Evolutionary conservation across 2,113 vertebrate genomes (phyloP), one percentile per base, ranked within the genome.

Genomic region (Empidonax alnorum): DNA sequence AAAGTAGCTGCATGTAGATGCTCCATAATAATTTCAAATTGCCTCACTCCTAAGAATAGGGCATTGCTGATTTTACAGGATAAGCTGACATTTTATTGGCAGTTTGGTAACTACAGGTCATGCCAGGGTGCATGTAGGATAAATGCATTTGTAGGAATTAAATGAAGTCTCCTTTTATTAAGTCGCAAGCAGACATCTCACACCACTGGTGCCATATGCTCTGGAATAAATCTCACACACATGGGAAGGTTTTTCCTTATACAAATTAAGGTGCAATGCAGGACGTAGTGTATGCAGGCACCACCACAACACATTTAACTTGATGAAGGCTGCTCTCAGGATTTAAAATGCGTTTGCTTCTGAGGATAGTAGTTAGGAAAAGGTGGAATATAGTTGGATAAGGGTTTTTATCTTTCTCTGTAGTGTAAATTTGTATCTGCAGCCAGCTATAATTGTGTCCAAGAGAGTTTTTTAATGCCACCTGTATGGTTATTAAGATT

Each of bases 221-320:
- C 50, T 62, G 79, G 63, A 91, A 91, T 82, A 79, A 76, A 76
- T 82, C 89, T 89, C 50, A 42, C 46, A 66, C 1, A 21, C 71
- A 58, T 5, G 50, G 90, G 24, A 52, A 89, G 24, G 47, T 86
- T 87, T 53, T 84, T 81, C 3, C 15, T 86, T 95, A n/a, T 18
- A 89, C 69, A 93, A 96, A 95, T 96, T 93, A 96, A 92, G 92
- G 86, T 86, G 73, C 88, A 94, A 95, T 96, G 93, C 94, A 94
- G 93, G 56, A 72, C 50, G n/a, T 59, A 15, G 59, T 84, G 63
- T 59, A 25, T 9, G 61, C 25, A 69, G 86, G 52, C 75, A 90
- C 49, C 30, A 88, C 25, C 55, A 80, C 28, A 31, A 33, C 37
- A 74, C 65, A 13, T 86, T 59, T 39, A 69, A 74, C 79, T 67